Percentiles rank a stretch among this genome's conserved stretches.
phyloP scores from a whole-genome alignment of 2,888 invertebrate species.

The Dromius quadrimaculatus region DNA sequence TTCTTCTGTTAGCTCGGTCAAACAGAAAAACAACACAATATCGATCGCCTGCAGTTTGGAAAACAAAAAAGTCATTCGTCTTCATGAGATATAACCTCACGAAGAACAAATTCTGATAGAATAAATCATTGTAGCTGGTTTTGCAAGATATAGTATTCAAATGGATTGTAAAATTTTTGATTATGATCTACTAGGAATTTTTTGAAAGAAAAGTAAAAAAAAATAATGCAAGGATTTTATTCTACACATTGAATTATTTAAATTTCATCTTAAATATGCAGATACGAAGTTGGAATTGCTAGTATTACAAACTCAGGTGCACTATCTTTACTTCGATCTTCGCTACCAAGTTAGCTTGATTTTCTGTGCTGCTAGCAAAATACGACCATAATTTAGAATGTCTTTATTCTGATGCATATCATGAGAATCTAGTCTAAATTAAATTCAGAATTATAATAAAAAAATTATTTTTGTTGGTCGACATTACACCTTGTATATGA shows the following conservation, averaged over 20 bases:
- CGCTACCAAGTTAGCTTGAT: background rate
- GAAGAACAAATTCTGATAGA: too few relatives aligned
- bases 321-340: background rate
- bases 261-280: conserved; percentile 7
- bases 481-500: too few relatives aligned
- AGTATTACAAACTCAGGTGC: conserved; percentile 1
- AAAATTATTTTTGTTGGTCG: too few relatives aligned
- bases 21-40: conserved; percentile 36
- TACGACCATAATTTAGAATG: background rate
- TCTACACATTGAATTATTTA: conserved; percentile 6
- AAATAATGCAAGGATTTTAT: too few relatives aligned
- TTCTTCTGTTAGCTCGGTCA: conserved; percentile 25
- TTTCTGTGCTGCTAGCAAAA: background rate
- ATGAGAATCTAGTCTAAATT: too few relatives aligned
- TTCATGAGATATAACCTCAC: conserved; percentile 43
- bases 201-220: too few relatives aligned
- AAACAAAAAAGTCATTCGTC: conserved; percentile 42
- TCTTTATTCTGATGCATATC: background rate
- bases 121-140: background rate
- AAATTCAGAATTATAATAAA: too few relatives aligned
- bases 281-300: conserved; percentile 4
- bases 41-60: conserved; percentile 20
- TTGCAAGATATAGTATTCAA: conserved; percentile 21
- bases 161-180: too few relatives aligned
- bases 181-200: too few relatives aligned